Evolutionary conservation across 2,888 invertebrate genomes (phyloP).

Genomic region (Isoperla grammatica): DNA sequence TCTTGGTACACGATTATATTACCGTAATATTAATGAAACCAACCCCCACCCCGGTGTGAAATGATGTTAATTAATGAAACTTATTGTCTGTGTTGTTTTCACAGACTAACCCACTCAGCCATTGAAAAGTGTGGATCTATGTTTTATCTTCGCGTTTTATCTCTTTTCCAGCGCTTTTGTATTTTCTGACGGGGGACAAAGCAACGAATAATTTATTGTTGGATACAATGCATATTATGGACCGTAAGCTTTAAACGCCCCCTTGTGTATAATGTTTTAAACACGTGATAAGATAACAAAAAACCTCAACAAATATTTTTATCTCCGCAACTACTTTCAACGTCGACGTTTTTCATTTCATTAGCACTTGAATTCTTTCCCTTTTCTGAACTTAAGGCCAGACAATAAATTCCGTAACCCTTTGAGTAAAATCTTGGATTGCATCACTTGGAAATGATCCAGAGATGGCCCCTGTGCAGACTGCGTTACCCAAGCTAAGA

Average conservation of each 20-base stretch:
- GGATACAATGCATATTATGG: constrained; percentile 1
- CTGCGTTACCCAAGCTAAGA: not conserved
- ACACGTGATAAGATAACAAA: constrained; percentile 10
- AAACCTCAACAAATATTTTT: constrained; percentile 19
- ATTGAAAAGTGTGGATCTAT: not conserved
- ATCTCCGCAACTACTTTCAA: constrained; percentile 22
- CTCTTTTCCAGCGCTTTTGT: not conserved
- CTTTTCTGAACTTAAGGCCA: not conserved
- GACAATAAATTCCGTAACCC: constrained; percentile 10
- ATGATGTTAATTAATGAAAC: too few species aligned
- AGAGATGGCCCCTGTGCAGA: not conserved
- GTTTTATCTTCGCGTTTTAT: not conserved
- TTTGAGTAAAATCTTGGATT: constrained; percentile 19
- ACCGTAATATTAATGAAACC: too few species aligned
- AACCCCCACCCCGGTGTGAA: too few species aligned
- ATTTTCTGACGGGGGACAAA: not conserved
- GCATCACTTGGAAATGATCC: constrained; percentile 19
- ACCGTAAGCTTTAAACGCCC: constrained; percentile 3
- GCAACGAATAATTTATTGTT: constrained; percentile 11
- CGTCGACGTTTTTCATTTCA: constrained; percentile 23
- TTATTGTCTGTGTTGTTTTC: too few species aligned
- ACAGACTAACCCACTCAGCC: not conserved
- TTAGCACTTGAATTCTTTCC: constrained; percentile 14
- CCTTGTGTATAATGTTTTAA: constrained; percentile 9
- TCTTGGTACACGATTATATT: too few species aligned